phyloP scores from a whole-genome alignment of 1,140 invertebrate species.

The Drosophila funebris region DNA sequence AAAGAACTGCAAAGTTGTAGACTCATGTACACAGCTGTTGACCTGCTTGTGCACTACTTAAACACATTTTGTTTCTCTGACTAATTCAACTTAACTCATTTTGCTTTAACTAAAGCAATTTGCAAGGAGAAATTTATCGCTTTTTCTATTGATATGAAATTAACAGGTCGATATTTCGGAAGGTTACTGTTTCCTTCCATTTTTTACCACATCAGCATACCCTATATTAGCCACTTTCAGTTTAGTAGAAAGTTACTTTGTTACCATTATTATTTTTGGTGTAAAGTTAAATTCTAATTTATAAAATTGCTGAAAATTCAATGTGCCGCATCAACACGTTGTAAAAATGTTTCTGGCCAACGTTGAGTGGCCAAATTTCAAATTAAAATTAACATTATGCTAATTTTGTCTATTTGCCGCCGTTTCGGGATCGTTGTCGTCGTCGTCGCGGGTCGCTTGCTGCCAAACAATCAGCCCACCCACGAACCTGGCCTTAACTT shows the following conservation, averaged over 20 bases:
- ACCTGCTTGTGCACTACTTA: conserved; percentile 33
- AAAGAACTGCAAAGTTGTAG: conserved; percentile 34
- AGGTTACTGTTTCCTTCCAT: no score
- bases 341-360: conserved; percentile 67
- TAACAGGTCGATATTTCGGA: no score
- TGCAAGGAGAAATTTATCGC: no score
- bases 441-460: conserved; percentile 68
- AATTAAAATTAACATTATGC: conserved; percentile 81
- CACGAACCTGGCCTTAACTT: conserved; percentile 43
- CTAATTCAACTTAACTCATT: background rate
- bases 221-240: background rate
- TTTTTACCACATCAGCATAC: no score
- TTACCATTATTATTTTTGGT: background rate
- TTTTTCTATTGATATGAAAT: no score
- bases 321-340: conserved; percentile 77
- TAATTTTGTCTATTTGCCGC: conserved; percentile 69
- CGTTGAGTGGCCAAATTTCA: conserved; percentile 76
- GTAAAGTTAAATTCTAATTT: conserved; percentile 12
- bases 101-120: background rate
- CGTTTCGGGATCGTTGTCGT: background rate
- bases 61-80: conserved; percentile 21
- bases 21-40: conserved; percentile 48
- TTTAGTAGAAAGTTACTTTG: background rate
- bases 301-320: conserved; percentile 52
- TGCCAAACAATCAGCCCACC: conserved; percentile 71